Evolutionary conservation across 2,113 vertebrate genomes (phyloP).

Genomic region (Colaptes auratus): DNA sequence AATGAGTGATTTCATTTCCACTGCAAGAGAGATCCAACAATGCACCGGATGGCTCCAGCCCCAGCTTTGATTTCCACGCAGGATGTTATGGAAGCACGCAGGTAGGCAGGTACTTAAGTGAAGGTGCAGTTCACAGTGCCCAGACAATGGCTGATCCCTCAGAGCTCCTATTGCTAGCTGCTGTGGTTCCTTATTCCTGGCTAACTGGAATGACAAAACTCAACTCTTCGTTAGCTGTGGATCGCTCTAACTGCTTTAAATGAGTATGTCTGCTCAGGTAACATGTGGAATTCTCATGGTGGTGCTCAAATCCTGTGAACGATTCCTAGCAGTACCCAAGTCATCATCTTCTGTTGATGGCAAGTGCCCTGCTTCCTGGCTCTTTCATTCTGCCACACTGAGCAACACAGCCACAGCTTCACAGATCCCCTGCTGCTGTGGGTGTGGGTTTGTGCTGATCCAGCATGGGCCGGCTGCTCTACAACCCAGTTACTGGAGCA

Average conservation of each 20-base stretch:
- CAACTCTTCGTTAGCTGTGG: neutral
- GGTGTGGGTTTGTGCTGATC: neutral
- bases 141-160: neutral
- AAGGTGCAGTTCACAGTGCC: neutral
- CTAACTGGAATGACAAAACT: neutral
- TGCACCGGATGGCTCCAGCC: slow-evolving; percentile 8
- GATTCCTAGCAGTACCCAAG: neutral
- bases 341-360: neutral
- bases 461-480: fast-evolving
- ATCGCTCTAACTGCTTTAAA: neutral
- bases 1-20: slow-evolving; percentile 22
- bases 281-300: fast-evolving
- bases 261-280: neutral
- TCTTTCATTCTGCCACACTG: neutral
- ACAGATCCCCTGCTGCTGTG: neutral
- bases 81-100: neutral
- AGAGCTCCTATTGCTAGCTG: neutral
- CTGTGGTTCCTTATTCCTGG: neutral
- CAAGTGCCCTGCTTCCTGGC: neutral
- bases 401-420: neutral
- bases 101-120: neutral
- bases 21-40: slow-evolving; percentile 33
- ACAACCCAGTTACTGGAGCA: neutral
- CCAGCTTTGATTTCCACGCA: slow-evolving; percentile 15
- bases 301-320: neutral